Evolutionary conservation across 2,797 vertebrate genomes (phyloP), one percentile per base, ranked within the genome.

Genomic region (Fratercula arctica): DNA sequence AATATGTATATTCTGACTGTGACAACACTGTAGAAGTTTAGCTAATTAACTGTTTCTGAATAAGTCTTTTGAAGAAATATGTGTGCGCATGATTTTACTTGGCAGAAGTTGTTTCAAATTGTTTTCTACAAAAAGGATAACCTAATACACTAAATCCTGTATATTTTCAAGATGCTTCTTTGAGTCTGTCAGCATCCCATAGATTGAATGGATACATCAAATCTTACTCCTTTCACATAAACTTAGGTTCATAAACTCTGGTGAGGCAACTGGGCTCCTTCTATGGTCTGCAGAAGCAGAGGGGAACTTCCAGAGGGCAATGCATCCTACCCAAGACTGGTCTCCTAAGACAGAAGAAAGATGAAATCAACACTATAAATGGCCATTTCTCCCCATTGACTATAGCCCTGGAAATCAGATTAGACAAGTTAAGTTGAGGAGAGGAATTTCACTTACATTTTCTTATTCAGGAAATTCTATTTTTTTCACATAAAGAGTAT

Each of bases 271-370:
- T 51, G 41, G 25, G 16, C 31, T 77, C 17, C 17, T 74, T 72
- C 68, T 26, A 1, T 6, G 9, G 7, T 66, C 35, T 68, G 50
- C 48, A 59, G 57, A 84, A 86, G 39, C 6, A 51, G 46, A 79
- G 25, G 19, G 13, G 1, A 48, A 6, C 28, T 75, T 57, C 48
- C 50, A 50, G 41, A 61, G 24, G 23, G 15, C 35, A n/a, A 23
- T 7, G 35, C 17, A 51, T 72, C 59, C 67, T 76, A 5, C 1
- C 0, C 1, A 0, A 56, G 20, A 33, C 0, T 35, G 31, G 19
- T 15, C 4, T 79, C 31, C 45, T 37, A 68, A 75, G 13, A 11
- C 15, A 63, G 21, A 59, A 26, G n/a, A 66, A 53, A 54, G 73
- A 59, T 5, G 1, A 41, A 81, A 84, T 54, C 17, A 70, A 3